These are phyloP conservation scores for Aurelia aurita DNA, from an alignment of 30 jellyfish, hydroid and myxozoan genomes.

Conservation along the genomic window DNA sequence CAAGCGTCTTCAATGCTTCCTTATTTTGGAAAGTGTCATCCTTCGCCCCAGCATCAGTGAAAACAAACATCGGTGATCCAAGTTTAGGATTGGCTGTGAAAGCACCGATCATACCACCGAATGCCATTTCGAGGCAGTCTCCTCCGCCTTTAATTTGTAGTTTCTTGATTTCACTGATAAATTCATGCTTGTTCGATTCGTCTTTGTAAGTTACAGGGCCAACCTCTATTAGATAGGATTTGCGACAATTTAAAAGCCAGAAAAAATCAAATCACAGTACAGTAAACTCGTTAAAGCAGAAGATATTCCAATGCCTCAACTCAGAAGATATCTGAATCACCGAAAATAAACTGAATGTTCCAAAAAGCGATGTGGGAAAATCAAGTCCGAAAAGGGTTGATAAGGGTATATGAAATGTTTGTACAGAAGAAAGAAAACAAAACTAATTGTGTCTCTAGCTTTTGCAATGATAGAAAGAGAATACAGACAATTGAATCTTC, in stretches of 20 bases:
- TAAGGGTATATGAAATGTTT: no score
- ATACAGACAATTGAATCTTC: no score
- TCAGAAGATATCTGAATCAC: neutral
- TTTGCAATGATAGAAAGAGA: no score
- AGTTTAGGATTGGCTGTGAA: constrained; percentile 64
- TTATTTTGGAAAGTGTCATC: constrained; percentile 60
- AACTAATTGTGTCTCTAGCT: no score
- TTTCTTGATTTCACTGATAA: constrained; percentile 46
- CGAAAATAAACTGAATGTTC: no score
- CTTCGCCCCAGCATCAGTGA: constrained; percentile 91
- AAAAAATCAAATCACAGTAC: no score
- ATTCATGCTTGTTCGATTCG: constrained; percentile 34
- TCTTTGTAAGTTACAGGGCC: constrained; percentile 79
- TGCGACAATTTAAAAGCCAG: no score
- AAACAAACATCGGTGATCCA: constrained; percentile 94
- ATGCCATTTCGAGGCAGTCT: constrained; percentile 89
- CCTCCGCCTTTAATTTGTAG: constrained; percentile 71
- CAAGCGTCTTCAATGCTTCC: constrained; percentile 49
- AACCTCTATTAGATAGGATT: constrained; percentile 18
- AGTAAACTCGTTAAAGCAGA: neutral
- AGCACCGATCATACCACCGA: constrained; percentile 85
- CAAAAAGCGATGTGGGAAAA: no score
- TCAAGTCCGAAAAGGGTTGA: no score
- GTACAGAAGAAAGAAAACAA: no score
- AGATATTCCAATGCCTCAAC: neutral